Base-by-base conservation (phyloP, 2,888 invertebrate species). In the Leptinotarsa haldemani region DNA sequence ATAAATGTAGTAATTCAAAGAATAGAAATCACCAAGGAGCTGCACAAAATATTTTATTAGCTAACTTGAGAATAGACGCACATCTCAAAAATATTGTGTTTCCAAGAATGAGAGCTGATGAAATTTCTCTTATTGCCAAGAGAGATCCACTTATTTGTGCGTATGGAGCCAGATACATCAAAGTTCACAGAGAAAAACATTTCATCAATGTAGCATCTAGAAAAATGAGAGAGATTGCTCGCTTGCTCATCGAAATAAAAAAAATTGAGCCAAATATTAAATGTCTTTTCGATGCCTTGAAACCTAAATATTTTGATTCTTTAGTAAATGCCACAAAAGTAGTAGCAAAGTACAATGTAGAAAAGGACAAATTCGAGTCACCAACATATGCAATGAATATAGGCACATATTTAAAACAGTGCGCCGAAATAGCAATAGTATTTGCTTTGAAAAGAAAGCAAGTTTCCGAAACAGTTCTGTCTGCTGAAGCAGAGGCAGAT, bases 401-500 rank as follows among this genome's bases (percentile, higher is more conserved):
- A 16, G 47, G 65, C 7, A 69, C 74, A 18, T 69, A 46, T 15
- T 47, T 71, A 47, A 74, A 71, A 15, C 71, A 74, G 47, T 71
- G 71, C 16, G 40, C 48, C 25, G 58, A 71, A 65, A 56, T 71
- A 40, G 73, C 74, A 15, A 71, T 78, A 20, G 64, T 64, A 52
- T 71, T 50, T 64, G 67, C 69, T 64, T 65, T 74, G 46, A 74
- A 74, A 69, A 52, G 69, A 65, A 74, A 72, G 70, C 63, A 68
- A 40, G 16, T 58, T 40, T 53, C 53, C 46, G 30, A 30, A 40
- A 68, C 30, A 56, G 46, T 74, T 53, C 9, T 46, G 48, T 48
- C 69, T 16, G 72, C 72, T 46, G 67, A 78, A 52, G 77, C 79
- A 15, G 75, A 76, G 63, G 79, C 78, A 65, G 58, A 78, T 63